Evolutionary conservation across 2,113 vertebrate genomes (phyloP).

Genomic region (Atractosteus spatula): DNA sequence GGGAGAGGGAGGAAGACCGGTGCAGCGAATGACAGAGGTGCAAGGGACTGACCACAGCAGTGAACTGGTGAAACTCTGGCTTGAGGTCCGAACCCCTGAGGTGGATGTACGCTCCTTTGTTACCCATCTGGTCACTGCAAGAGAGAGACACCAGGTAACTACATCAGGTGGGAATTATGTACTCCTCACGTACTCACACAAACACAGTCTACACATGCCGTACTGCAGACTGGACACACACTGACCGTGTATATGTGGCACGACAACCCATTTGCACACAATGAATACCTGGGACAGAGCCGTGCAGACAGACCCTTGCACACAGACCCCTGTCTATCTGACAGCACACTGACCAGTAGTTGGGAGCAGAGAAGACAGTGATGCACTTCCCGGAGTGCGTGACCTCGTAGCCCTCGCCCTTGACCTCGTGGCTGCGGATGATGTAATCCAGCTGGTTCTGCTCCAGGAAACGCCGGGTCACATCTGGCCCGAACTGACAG

Average conservation of each 20-base stretch:
- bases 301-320: too few relatives aligned
- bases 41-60: conserved; percentile 85
- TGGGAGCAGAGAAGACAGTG: conserved; percentile 94
- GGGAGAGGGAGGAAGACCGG: neutral
- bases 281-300: too few relatives aligned
- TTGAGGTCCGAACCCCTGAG: conserved; percentile 88
- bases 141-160: neutral
- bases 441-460: conserved; percentile 86
- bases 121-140: conserved; percentile 91
- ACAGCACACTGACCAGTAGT: conserved; percentile 81
- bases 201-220: neutral
- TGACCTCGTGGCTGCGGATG: conserved; percentile 92
- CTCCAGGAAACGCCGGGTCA: conserved; percentile 84
- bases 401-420: conserved; percentile 89
- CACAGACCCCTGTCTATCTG: too few relatives aligned
- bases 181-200: neutral
- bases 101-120: conserved; percentile 93
- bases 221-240: too few relatives aligned
- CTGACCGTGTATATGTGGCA: too few relatives aligned
- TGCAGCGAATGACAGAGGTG: neutral
- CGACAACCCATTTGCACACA: too few relatives aligned
- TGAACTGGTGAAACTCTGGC: conserved; percentile 94
- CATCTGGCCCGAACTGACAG: conserved; percentile 90
- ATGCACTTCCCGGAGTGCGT: conserved; percentile 89
- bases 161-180: too few relatives aligned